Evolutionary conservation across 64 coral and sea anemone species (phyloP).

Genomic region (Hydrozoanthus tunicans): DNA sequence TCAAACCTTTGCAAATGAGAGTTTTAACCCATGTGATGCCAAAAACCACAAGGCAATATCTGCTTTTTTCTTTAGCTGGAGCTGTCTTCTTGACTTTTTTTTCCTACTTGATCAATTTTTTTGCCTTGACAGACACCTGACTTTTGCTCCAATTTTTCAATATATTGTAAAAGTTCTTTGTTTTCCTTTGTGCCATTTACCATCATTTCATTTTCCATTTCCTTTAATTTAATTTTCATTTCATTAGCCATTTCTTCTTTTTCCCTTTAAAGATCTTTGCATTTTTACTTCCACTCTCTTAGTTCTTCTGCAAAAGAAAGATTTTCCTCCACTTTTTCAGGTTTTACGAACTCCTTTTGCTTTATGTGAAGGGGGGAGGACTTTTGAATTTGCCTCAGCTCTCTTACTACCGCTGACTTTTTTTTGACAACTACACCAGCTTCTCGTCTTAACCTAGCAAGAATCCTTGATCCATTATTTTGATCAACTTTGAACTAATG

Average conservation of each 20-base stretch:
- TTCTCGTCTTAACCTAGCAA: background rate
- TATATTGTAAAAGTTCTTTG: background rate
- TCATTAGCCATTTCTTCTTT: background rate
- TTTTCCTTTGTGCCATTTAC: background rate
- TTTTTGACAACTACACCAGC: background rate
- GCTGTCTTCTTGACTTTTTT: background rate
- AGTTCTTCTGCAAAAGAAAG: background rate
- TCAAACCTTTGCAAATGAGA: constrained; percentile 52
- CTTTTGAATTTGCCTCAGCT: background rate
- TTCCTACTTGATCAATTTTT: background rate
- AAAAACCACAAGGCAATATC: constrained; percentile 69
- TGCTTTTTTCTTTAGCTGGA: constrained; percentile 56
- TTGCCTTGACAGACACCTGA: background rate
- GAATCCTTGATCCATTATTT: background rate
- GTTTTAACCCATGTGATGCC: constrained; percentile 57
- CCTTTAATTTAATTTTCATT: background rate
- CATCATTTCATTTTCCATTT: background rate
- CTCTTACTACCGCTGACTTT: background rate
- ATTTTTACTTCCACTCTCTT: background rate
- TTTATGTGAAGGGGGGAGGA: background rate
- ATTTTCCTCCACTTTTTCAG: background rate
- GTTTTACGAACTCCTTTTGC: background rate
- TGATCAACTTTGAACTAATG: background rate
- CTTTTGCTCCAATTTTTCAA: background rate
- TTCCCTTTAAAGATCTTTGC: background rate